phyloP scores from a whole-genome alignment of 2,797 vertebrate genomes.

The Eospalax fontanierii region DNA sequence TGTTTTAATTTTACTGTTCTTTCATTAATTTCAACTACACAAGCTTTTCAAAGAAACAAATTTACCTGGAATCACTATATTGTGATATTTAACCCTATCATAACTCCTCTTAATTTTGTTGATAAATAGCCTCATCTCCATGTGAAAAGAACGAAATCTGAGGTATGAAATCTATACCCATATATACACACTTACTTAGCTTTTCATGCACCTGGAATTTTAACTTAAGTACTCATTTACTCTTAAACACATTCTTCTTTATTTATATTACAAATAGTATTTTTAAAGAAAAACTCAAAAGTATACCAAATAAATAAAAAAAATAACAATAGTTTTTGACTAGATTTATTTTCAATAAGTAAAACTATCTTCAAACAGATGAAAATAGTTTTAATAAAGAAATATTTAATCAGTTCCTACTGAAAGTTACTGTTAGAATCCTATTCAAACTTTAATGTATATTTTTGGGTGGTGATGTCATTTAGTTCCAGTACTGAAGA shows the following conservation, averaged over 20 bases:
- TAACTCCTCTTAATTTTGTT: not conserved
- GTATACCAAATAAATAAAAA: not conserved
- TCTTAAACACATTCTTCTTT: not conserved
- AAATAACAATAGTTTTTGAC: not conserved
- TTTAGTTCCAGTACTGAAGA: not conserved
- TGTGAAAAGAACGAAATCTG: not conserved
- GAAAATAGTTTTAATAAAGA: conserved; percentile 12
- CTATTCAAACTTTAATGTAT: not conserved
- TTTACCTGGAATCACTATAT: not conserved
- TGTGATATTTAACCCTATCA: not conserved
- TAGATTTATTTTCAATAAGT: not conserved
- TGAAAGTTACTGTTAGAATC: not conserved
- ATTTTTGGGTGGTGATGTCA: not conserved
- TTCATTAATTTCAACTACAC: not conserved
- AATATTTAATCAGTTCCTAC: conserved; percentile 40
- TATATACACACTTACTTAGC: not conserved
- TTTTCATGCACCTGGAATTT: not conserved
- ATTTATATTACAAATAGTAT: not conserved
- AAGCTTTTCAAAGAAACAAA: not conserved
- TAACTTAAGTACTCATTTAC: not conserved
- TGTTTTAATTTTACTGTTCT: not conserved
- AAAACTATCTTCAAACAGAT: conserved; percentile 3
- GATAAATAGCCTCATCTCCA: not conserved
- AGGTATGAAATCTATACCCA: not conserved
- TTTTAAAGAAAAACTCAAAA: conserved; percentile 46